phyloP scores from a whole-genome alignment of 2,888 invertebrate genomes.

The Blastobasis lacticolella region DNA sequence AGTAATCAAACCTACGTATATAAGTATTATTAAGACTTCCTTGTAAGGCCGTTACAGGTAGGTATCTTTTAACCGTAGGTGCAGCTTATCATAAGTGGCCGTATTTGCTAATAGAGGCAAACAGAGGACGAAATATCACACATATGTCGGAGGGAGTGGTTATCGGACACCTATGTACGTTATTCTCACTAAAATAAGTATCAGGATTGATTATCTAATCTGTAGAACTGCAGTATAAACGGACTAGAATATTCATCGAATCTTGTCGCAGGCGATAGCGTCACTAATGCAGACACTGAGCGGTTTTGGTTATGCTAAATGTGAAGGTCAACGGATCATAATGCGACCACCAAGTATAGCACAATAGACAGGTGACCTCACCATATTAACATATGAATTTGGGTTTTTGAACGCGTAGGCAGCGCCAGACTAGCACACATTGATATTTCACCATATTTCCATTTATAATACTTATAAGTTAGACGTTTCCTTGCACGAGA shows the following conservation, averaged over 20 bases:
- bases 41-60: too few species aligned
- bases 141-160: not conserved
- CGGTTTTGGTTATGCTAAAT: constrained; percentile 1
- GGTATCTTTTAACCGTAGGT: too few species aligned
- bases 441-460: too few species aligned
- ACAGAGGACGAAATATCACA: too few species aligned
- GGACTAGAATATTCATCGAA: not conserved
- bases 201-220: not conserved
- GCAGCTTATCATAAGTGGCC: too few species aligned
- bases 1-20: too few species aligned
- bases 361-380: constrained; percentile 48
- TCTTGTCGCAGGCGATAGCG: too few species aligned
- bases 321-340: constrained; percentile 10
- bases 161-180: not conserved
- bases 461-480: too few species aligned
- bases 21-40: too few species aligned
- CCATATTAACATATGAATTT: constrained; percentile 52
- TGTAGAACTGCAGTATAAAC: not conserved
- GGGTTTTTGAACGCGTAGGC: constrained; percentile 22
- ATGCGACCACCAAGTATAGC: constrained; percentile 4
- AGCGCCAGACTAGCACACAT: not conserved
- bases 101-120: too few species aligned
- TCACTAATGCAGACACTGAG: not conserved
- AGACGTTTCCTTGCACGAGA: too few species aligned
- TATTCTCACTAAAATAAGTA: not conserved